Base-by-base conservation (phyloP, 2,888 invertebrate genomes). In the Notodonta dromedarius region DNA sequence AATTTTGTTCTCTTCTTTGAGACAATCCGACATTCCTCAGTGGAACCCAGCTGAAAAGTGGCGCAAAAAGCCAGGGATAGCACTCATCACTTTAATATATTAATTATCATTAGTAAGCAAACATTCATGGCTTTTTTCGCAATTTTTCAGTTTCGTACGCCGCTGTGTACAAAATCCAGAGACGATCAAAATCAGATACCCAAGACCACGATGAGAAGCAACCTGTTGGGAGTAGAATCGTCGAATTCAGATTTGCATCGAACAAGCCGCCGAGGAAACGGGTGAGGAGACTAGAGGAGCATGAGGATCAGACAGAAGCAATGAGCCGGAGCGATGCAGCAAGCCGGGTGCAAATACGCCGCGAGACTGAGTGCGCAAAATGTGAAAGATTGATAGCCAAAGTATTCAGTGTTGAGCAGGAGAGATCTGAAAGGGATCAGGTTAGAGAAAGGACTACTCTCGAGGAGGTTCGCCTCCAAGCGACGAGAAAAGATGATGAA, bases 101-200 rank as follows among this genome's bases (percentile, higher is more conserved):
- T 1, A 55, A 4, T n/a, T 14, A 2, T 42, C 56, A 32, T 55
- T 57, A 53, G n/a, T n/a, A 60, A 39, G 24, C 59, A 61, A 40
- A 61, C 56, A 73, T 71, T 83, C 69, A 83, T 76, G 77, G 75
- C 78, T 82, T 79, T 80, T 77, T 75, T 85, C 80, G 82, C 81
- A 78, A 77, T 80, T 83, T 85, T 85, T 80, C 84, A 86, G 86
- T 73, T 65, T 64, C 73, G 2, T 55, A 65, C 58, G 63, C 68
- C 65, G 57, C 76, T 76, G 66, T 75, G 67, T 54, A 72, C 79
- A 39, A 70, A 70, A 14, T 60, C 80, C 13, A 65, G 68, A 48
- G 64, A 68, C 0, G 65, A 58, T 42, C 6, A 2, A 56, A 56
- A 13, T 56, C 56, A 16, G 44, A 59, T 39, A 8, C 35, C 39